Percentiles rank a stretch among this genome's conserved stretches.
phyloP scores from a whole-genome alignment of 1,140 invertebrate genomes.

The Coelopa frigida region DNA sequence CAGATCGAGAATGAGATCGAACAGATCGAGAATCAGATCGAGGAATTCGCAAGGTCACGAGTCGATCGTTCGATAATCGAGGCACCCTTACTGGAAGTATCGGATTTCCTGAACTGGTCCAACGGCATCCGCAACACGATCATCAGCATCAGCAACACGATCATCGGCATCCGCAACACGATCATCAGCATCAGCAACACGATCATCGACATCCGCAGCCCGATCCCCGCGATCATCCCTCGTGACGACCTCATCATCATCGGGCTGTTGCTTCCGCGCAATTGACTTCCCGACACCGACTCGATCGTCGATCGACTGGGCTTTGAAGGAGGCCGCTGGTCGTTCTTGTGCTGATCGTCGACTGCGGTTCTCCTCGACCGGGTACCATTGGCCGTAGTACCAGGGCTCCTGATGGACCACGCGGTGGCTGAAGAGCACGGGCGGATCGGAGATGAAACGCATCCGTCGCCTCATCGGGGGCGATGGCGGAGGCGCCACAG shows the following conservation, averaged over 20 bases:
- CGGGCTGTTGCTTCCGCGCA: conserved; percentile 5
- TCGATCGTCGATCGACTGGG: conserved; percentile 19
- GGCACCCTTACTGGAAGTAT: conserved; percentile 29
- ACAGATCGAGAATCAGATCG: too few species aligned
- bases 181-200: too few species aligned
- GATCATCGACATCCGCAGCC: too few species aligned
- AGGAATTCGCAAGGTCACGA: not conserved
- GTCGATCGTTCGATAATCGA: not conserved
- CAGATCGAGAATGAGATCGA: too few species aligned
- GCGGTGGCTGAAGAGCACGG: conserved; percentile 29
- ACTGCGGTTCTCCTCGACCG: too few species aligned
- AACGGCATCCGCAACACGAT: too few species aligned
- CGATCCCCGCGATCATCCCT: too few species aligned
- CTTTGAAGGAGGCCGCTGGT: conserved; percentile 3
- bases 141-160: too few species aligned
- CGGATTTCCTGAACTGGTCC: conserved; percentile 19
- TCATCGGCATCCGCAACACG: too few species aligned
- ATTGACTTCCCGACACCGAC: conserved; percentile 10
- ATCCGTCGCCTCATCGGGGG: conserved; percentile 14
- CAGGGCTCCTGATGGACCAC: conserved; percentile 30
- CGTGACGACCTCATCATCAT: too few species aligned
- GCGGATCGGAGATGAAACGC: conserved; percentile 25
- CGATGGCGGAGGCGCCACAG: conserved; percentile 6
- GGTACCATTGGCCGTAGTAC: too few species aligned
- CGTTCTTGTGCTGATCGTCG: not conserved